phyloP scores from a whole-genome alignment of 2,888 invertebrate species.

The Macrosiphum euphorbiae region DNA sequence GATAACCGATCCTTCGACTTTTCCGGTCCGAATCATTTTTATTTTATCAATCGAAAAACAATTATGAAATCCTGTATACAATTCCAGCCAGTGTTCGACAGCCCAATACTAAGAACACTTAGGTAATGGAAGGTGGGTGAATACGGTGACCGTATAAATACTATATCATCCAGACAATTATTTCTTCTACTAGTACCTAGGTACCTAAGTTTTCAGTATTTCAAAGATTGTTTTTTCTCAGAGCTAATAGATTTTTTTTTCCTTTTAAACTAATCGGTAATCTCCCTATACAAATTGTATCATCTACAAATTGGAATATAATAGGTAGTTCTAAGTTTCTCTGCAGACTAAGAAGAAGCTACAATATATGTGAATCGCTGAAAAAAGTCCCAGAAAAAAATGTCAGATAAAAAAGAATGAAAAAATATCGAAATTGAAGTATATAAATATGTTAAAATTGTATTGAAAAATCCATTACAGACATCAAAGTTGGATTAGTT shows the following conservation, averaged over 20 bases:
- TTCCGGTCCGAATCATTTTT: background rate
- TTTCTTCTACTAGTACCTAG: background rate
- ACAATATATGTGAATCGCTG: no score
- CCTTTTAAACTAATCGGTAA: background rate
- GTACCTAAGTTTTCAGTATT: background rate
- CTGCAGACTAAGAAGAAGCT: no score
- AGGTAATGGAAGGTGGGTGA: background rate
- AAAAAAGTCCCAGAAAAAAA: no score
- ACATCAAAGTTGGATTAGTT: no score
- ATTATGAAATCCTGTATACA: background rate
- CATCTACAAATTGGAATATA: background rate
- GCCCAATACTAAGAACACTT: background rate
- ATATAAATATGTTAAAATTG: no score
- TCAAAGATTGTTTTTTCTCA: background rate
- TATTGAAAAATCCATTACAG: no score
- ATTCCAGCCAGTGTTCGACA: background rate
- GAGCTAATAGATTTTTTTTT: background rate
- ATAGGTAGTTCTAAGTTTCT: no score
- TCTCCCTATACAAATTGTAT: background rate
- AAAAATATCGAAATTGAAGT: no score
- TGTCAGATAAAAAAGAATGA: no score
- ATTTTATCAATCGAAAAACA: slow-evolving; percentile 1
- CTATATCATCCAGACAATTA: background rate
- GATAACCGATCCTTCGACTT: background rate
- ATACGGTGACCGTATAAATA: background rate